These are phyloP conservation scores for Drosophila chauvacae DNA, from an alignment of 1,140 invertebrate genomes.

Conservation along the genomic window DNA sequence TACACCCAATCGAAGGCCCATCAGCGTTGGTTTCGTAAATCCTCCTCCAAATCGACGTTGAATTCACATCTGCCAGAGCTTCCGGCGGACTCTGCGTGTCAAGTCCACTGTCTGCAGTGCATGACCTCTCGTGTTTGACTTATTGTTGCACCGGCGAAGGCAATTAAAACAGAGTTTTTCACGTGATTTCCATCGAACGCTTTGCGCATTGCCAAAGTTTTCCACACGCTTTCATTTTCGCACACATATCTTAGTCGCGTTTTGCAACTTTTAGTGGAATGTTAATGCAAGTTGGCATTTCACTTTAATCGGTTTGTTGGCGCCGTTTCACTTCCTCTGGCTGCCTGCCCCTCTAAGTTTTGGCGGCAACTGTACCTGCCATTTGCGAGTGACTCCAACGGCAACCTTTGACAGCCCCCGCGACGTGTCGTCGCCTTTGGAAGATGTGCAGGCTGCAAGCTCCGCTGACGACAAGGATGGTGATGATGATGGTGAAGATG, in stretches of 20 bases:
- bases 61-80: conserved; percentile 1
- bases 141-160: conserved; percentile 32
- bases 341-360: conserved; percentile 16
- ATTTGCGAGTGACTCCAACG: not conserved
- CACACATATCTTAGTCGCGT: conserved; percentile 15
- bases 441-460: conserved; percentile 42
- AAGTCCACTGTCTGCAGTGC: conserved; percentile 31
- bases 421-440: conserved; percentile 1
- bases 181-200: conserved; percentile 27
- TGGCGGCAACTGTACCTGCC: conserved; percentile 38
- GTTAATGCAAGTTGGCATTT: conserved; percentile 42
- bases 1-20: conserved; percentile 24
- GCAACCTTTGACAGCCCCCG: conserved; percentile 8
- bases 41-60: conserved; percentile 25
- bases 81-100: conserved; percentile 35
- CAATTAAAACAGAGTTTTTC: conserved; percentile 40
- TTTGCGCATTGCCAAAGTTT: conserved; percentile 36
- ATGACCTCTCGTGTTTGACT: conserved; percentile 40
- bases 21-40: conserved; percentile 48
- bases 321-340: conserved; percentile 29
- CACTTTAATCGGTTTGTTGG: conserved; percentile 39
- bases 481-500: conserved; percentile 21
- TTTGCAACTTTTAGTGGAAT: conserved; percentile 24
- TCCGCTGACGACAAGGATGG: conserved; percentile 17
- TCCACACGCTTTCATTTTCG: conserved; percentile 36